phyloP scores from a whole-genome alignment of 1,140 invertebrate genomes.

The Cydia pomonella region DNA sequence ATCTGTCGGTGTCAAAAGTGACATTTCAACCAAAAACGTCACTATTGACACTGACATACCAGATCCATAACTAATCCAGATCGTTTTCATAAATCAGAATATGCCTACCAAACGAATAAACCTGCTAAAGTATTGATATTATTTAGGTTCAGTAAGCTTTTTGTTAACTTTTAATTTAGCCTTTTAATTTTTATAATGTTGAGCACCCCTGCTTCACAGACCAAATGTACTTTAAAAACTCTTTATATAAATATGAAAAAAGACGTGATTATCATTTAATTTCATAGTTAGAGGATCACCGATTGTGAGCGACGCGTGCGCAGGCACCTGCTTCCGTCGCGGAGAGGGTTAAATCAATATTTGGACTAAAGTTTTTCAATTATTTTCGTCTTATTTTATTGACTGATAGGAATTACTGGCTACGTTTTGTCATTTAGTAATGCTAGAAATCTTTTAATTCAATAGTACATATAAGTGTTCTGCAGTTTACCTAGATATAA shows the following conservation, averaged over 20 bases:
- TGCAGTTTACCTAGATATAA: too few species aligned
- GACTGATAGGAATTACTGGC: constrained; percentile 37
- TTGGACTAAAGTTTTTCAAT: constrained; percentile 70
- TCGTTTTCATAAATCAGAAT: too few species aligned
- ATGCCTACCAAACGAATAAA: too few species aligned
- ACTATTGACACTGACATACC: too few species aligned
- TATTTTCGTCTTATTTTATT: constrained; percentile 60
- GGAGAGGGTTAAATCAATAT: constrained; percentile 79
- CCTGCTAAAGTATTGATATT: too few species aligned
- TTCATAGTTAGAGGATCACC: constrained; percentile 76
- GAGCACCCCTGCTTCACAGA: constrained; percentile 44
- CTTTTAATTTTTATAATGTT: too few species aligned
- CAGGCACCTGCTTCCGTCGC: constrained; percentile 72
- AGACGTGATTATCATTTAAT: constrained; percentile 79
- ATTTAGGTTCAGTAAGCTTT: too few species aligned
- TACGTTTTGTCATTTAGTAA: not conserved
- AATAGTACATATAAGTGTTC: too few species aligned
- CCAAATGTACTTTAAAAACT: constrained; percentile 71
- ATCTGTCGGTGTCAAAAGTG: too few species aligned
- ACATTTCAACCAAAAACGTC: too few species aligned
- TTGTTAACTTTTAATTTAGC: not conserved
- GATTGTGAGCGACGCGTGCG: constrained; percentile 64
- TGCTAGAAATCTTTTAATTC: too few species aligned
- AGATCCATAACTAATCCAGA: too few species aligned
- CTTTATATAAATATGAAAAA: constrained; percentile 74